Base-by-base conservation (phyloP, 2,888 invertebrate species). In the Endotricha flammealis region DNA sequence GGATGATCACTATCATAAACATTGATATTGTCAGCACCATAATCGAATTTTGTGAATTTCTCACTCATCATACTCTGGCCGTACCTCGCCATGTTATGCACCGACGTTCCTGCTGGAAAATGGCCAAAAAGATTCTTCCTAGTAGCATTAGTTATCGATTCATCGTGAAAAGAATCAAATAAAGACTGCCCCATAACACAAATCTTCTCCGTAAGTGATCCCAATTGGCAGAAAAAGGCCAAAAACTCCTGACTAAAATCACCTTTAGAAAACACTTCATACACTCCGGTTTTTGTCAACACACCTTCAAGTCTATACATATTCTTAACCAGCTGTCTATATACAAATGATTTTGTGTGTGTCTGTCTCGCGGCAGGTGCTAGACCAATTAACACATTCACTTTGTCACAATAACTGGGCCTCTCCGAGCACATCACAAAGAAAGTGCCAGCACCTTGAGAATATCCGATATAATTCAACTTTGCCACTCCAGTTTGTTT, bases 381-480 rank as follows among this genome's bases (percentile, higher is more conserved):
- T 33, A 93, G 50, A 1, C 88, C 88, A 39, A 91, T 88, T 67
- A 90, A 81, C 0, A 89, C 63, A 3, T 85, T 74, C 1, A 91
- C 83, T 67, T 92, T 93, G 0, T 83, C 63, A 65, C 92, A 91
- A 47, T 91, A 92, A 11, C 88, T 89, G 0, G 92, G 91, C 29
- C 72, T 69, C 48, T 89, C 87, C 0, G 91, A 90, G 32, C 89
- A 88, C 91, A 92, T 90, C 0, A 92, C 88, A 59, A 88, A 90
- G 52, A 90, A 91, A 2, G 76, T 69, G 0, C 91, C 90, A 0
- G 90, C 89, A 4, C 95, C 95, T 65, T 90, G 90, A 0, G 94
- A 95, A 61, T 93, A 94, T 0, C 95, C 95, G 5, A 93, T 89
- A 20, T 70, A 79, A 25, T 72, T 78, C 12, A 81, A 31, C 14